Evolutionary conservation across 2,888 invertebrate species (phyloP).

Genomic region (Hybos culiciformis): DNA sequence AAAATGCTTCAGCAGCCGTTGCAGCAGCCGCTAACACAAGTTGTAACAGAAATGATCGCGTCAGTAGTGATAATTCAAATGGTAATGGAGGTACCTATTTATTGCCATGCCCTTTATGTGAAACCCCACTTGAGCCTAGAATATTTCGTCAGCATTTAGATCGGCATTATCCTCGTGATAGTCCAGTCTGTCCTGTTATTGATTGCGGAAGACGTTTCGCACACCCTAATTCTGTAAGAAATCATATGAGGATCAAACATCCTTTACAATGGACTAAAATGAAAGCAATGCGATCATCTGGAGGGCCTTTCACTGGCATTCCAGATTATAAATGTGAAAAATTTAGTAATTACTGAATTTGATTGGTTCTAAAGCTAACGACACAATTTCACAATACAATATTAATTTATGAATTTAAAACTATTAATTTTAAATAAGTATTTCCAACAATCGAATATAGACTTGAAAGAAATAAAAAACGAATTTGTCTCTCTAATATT

Average conservation of each 20-base stretch:
- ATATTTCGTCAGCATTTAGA: constrained; percentile 62
- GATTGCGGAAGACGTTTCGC: constrained; percentile 62
- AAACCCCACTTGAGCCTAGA: constrained; percentile 46
- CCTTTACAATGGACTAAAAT: constrained; percentile 69
- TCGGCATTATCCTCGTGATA: constrained; percentile 73
- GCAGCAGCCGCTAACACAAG: constrained; percentile 30
- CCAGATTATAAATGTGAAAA: constrained; percentile 36
- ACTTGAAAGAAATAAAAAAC: too few relatives aligned
- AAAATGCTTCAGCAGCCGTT: constrained; percentile 33
- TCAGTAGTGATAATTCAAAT: constrained; percentile 4
- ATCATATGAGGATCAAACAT: constrained; percentile 77
- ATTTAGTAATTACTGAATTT: too few relatives aligned
- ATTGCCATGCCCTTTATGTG: constrained; percentile 60
- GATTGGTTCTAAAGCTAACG: too few relatives aligned
- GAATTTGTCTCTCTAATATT: too few relatives aligned
- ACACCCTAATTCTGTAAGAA: constrained; percentile 75
- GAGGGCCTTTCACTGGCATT: constrained; percentile 35
- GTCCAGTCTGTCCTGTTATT: constrained; percentile 64
- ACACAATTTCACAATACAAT: too few relatives aligned
- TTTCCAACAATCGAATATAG: too few relatives aligned
- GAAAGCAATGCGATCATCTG: constrained; percentile 48
- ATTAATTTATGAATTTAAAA: too few relatives aligned
- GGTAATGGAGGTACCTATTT: constrained; percentile 27
- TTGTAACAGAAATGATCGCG: constrained; percentile 20
- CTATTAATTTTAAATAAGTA: too few relatives aligned